A percentile compares a stretch with the other conserved stretches of the same genome.
Evolutionary conservation across 1,140 invertebrate species (phyloP).

Genomic region (Leguminivora glycinivorella): DNA sequence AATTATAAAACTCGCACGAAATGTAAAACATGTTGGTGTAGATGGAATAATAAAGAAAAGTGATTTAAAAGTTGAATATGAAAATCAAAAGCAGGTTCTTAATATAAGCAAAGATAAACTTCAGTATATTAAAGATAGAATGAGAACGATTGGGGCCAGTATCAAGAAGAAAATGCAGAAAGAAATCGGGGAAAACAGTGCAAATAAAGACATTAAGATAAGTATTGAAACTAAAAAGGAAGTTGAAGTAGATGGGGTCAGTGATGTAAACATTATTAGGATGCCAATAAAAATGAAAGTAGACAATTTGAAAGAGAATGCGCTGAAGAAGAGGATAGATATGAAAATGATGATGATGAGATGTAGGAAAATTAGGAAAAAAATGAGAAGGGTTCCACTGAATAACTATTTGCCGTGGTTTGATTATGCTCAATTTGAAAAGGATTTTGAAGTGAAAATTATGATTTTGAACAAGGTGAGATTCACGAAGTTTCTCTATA

Average conservation of each 20-base stretch:
- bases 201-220: background rate
- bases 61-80: background rate
- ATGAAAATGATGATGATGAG: background rate
- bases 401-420: background rate
- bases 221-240: background rate
- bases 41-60: no score
- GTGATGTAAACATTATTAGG: background rate
- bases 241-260: background rate
- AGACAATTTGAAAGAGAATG: background rate
- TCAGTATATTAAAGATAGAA: background rate
- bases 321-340: background rate
- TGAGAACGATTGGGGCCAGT: background rate
- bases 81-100: background rate
- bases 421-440: background rate
- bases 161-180: background rate
- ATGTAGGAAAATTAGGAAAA: background rate
- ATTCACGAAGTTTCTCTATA: no score
- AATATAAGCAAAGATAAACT: background rate
- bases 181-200: background rate
- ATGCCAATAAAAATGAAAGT: background rate
- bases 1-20: no score
- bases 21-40: no score
- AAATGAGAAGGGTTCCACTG: background rate
- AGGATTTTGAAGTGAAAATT: background rate
- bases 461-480: background rate